Base-by-base conservation (phyloP, 2,113 vertebrate species). In the Copsychus sechellarum region DNA sequence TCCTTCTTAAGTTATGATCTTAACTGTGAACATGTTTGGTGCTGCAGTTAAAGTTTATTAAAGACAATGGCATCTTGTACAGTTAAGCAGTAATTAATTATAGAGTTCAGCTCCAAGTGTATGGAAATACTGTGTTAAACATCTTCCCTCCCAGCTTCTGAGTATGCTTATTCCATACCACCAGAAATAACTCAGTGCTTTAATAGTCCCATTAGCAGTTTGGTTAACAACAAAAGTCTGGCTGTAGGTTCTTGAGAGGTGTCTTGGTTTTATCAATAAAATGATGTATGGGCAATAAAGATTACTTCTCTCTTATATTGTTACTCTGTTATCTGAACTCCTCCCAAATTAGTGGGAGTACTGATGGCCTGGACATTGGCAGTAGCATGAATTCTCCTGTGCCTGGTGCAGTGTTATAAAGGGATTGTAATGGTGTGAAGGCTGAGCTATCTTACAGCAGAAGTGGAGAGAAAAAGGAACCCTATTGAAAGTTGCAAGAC, bases 21-120 rank as follows among this genome's bases (percentile, higher is more conserved):
- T 57, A 70, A 77, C 65, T 58, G 43, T 48, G 81, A 72, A 42
- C 5, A 5, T 43, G 38, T 58, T 80, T 50, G 19, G 29, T 62
- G 62, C 71, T 33, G 24, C 45, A 47, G 51, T 96, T 81, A 54
- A 53, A 77, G 34, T 33, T 91, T 88, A 61, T 82, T 93, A 80
- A 85, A 86, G 54, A 50, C 77, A 79, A 72, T 82, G 88, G 17
- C 23, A 60, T 79, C 70, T 87, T 89, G 48, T 81, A 45, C 20
- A 70, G 6, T 42, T 91, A 69, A 65, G 74, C 74, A 91, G 82
- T 62, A 80, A 38, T 93, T 96, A 82, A 73, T 97, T 84, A 88
- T 0, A 87, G 81, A 79, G 72, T 83, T 82, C 33, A 77, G 26
- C 40, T 87, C 54, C 12, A 90, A 43, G 31, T 71, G 9, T 26